These are phyloP conservation scores for Amphimedon queenslandica DNA, from an alignment of 37 sponge, comb jelly and placozoan genomes.

Conservation along the genomic window DNA sequence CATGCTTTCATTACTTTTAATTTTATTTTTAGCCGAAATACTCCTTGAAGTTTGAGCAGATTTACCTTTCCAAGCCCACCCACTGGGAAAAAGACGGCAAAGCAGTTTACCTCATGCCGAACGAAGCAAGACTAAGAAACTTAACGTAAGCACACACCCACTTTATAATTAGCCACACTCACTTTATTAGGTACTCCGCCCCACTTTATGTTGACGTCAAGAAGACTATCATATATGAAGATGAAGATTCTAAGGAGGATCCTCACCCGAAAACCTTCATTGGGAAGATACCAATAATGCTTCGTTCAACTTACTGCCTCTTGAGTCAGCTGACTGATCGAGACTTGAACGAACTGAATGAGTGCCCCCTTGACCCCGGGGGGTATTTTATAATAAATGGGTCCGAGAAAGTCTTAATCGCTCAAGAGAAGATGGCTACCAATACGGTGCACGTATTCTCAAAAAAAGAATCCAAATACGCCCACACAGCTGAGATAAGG, in stretches of 20 bases:
- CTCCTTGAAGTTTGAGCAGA: constrained; percentile 99
- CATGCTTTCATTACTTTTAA: not conserved
- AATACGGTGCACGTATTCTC: constrained; percentile 97
- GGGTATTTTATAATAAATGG: constrained; percentile 99
- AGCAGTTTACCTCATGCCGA: constrained; percentile 93
- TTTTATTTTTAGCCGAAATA: constrained; percentile 69
- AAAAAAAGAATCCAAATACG: constrained; percentile 99
- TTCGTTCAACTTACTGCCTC: constrained; percentile 96
- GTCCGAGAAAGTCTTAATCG: constrained; percentile 98
- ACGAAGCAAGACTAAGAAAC: constrained; percentile 96
- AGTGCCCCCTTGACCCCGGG: constrained; percentile 99
- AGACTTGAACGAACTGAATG: constrained; percentile 97
- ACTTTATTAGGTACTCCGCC: constrained; percentile 75
- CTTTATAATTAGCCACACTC: not conserved
- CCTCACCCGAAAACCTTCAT: constrained; percentile 87
- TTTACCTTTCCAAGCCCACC: constrained; percentile 98
- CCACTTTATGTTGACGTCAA: constrained; percentile 97
- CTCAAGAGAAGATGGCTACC: constrained; percentile 99
- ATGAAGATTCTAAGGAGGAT: constrained; percentile 55
- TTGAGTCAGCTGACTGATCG: constrained; percentile 91
- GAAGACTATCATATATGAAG: constrained; percentile 79
- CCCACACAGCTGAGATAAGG: constrained; percentile 95
- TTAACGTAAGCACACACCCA: constrained; percentile 66
- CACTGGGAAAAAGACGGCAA: constrained; percentile 99
- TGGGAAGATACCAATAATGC: constrained; percentile 99